Evolutionary conservation across 1,140 invertebrate genomes (phyloP), one percentile per base, ranked within the genome.

Genomic region (Drosophila dunni): DNA sequence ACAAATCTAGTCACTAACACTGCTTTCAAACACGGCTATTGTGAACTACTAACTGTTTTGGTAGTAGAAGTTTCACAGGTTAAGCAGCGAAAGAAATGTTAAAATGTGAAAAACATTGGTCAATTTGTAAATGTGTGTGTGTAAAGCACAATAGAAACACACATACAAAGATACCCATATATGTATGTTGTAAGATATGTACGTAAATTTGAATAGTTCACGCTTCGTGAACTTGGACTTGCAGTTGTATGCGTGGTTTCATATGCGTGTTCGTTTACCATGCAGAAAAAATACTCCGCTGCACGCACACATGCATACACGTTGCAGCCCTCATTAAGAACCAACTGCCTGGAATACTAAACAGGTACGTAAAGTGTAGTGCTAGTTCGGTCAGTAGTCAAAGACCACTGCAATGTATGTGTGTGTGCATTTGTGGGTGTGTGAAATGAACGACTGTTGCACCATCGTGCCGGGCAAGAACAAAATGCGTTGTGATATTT

Each of bases 41-140:
- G 60, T 46, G 17, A 44, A 40, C n/a, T n/a, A 40, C n/a, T n/a
- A 51, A 73, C 70, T 73, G 54, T 44, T 73, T 13, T 15, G 34
- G 7, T 53, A 15, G 45, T 54, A 51, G 45, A 42, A 53, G 13
- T 36, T 54, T 50, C 15, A 34, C 45, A 57, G 44, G 53, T 58
- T 57, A 20, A 29, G 53, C 36, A 29, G 60, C 17, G 34, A 57
- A 58, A 70, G 34, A 33, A 33, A 29, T 20, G 11, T 44, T 29
- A 1, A 29, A 5, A 9, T 51, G 40, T 40, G 4, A 3, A 42
- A 42, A 29, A 10, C 3, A 42, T 20, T 46, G 45, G 45, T 20
- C 45, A 46, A 17, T 13, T 33, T 53, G 50, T 24, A 42, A 34
- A 46, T 29, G 20, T 38, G 29, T 61, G 42, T 15, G 34, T 54